Percentiles rank a stretch among this genome's conserved stretches.
Conservation (phyloP, 2,888 invertebrate genomes). For the Protodeltote pygarga region DNA sequence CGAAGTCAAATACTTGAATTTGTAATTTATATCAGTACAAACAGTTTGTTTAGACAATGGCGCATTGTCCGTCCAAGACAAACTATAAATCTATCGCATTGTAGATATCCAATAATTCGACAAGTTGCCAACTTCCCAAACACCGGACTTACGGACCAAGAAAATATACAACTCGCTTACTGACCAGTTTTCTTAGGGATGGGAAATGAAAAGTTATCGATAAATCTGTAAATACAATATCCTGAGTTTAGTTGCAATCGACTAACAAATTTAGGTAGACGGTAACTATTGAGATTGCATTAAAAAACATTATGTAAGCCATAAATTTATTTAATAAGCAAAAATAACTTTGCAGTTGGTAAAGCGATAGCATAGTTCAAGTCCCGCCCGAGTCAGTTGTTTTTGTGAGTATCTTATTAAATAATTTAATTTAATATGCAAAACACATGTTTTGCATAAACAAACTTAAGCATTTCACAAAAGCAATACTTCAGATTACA, state of each 20-base stretch:
- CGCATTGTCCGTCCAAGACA: conserved; percentile 71
- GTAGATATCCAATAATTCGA: conserved; percentile 78
- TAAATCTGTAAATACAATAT: not conserved
- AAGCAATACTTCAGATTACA: too few relatives aligned
- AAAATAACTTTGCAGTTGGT: too few relatives aligned
- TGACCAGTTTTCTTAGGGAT: conserved; percentile 56
- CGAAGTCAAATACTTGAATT: conserved; percentile 47
- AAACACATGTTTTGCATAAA: too few relatives aligned
- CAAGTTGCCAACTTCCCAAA: conserved; percentile 76
- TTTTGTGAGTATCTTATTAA: too few relatives aligned
- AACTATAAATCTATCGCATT: conserved; percentile 72
- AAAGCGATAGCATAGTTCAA: too few relatives aligned
- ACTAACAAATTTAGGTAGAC: too few relatives aligned
- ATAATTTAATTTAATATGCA: too few relatives aligned
- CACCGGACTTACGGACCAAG: conserved; percentile 85
- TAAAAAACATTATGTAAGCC: too few relatives aligned
- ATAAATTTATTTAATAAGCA: too few relatives aligned
- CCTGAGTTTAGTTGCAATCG: not conserved
- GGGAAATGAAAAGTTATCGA: conserved; percentile 27
- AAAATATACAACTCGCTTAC: conserved; percentile 79
- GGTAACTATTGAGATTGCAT: too few relatives aligned
- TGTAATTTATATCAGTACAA: conserved; percentile 49
- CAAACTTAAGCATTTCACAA: too few relatives aligned
- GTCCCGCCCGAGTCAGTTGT: too few relatives aligned
- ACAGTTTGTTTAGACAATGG: conserved; percentile 53